Evolutionary conservation across 2,797 vertebrate genomes (phyloP).

Genomic region (Rhabdophis nuchalis): DNA sequence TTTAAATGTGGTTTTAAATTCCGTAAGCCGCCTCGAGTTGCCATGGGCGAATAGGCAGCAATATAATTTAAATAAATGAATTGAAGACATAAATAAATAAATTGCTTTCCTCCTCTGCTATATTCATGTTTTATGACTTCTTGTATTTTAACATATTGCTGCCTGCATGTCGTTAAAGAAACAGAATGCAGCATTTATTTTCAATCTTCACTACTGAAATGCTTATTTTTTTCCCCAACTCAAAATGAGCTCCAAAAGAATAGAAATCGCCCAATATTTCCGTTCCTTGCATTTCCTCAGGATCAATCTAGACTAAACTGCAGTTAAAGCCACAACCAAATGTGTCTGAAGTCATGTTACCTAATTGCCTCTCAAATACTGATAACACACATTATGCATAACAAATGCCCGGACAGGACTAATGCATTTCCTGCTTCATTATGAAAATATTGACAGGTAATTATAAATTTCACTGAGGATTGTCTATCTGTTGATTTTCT

Average conservation of each 20-base stretch:
- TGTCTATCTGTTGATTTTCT: neutral
- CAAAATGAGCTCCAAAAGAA: slow-evolving; percentile 49
- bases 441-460: slow-evolving; percentile 31
- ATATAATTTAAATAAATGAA: too few species aligned
- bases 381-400: slow-evolving; percentile 19
- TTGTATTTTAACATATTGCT: neutral
- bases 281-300: slow-evolving; percentile 24
- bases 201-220: slow-evolving; percentile 31
- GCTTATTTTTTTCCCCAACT: slow-evolving; percentile 40
- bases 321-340: neutral
- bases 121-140: neutral
- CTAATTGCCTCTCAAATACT: slow-evolving; percentile 9
- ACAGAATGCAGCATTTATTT: slow-evolving; percentile 5
- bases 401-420: neutral
- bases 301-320: slow-evolving; percentile 34
- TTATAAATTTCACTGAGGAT: slow-evolving; percentile 28
- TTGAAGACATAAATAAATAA: too few species aligned
- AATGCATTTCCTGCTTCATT: neutral
- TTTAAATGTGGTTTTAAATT: too few species aligned
- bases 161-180: neutral
- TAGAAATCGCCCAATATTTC: slow-evolving; percentile 25
- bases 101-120: neutral
- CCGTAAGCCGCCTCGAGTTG: too few species aligned
- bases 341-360: slow-evolving; percentile 34
- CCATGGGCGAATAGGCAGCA: too few species aligned